Conservation (phyloP, 37 sponge, comb jelly and placozoan species). For the Spongilla lacustris region DNA sequence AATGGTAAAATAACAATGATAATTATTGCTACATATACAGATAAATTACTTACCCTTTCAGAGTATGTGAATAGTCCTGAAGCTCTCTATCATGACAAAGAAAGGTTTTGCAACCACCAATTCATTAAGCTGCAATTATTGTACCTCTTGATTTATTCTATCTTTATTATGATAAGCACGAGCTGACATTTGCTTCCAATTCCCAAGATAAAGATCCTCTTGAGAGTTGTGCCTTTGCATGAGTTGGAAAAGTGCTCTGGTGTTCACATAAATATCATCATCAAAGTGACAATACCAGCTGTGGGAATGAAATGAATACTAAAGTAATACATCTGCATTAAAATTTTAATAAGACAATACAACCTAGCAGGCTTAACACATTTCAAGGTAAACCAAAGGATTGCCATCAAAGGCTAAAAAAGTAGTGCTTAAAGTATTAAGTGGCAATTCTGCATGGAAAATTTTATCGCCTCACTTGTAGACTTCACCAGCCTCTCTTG, state of each 20-base stretch:
- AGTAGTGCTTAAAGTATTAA: too few relatives aligned
- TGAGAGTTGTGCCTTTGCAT: background rate
- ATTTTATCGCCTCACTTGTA: background rate
- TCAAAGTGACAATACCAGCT: slow-evolving; percentile 58
- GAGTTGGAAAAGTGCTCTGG: background rate
- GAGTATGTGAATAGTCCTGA: background rate
- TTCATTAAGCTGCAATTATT: too few relatives aligned
- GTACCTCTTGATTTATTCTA: background rate
- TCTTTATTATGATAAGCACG: background rate
- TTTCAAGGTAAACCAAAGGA: too few relatives aligned
- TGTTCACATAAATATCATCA: slow-evolving; percentile 49
- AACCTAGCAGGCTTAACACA: too few relatives aligned
- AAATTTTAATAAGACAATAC: too few relatives aligned
- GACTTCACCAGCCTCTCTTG: background rate
- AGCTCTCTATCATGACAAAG: background rate
- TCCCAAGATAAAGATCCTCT: slow-evolving; percentile 6
- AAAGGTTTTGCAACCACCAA: background rate
- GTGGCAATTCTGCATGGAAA: too few relatives aligned
- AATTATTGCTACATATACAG: too few relatives aligned
- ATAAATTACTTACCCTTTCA: background rate
- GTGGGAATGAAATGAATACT: background rate
- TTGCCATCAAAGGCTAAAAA: too few relatives aligned
- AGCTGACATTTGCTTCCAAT: background rate
- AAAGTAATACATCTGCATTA: too few relatives aligned
- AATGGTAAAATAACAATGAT: too few relatives aligned